Evolutionary conservation across 2,113 vertebrate genomes (phyloP).

Genomic region (Nyctereutes procyonoides): DNA sequence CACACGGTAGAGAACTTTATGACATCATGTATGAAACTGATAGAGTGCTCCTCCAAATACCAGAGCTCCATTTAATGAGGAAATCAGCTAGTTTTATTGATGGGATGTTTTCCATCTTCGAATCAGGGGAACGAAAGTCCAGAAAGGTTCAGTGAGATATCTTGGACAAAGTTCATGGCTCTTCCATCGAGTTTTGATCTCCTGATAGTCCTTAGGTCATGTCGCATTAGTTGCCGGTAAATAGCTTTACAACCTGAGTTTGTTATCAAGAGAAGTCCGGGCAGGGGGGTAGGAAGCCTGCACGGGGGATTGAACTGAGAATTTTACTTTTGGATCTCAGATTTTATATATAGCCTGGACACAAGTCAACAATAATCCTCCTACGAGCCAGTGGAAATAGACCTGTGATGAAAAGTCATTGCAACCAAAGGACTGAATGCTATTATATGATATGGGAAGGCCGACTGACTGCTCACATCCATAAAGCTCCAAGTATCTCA

Average conservation of each 20-base stretch:
- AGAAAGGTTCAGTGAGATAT: background rate
- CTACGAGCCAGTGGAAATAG: background rate
- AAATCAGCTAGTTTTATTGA: background rate
- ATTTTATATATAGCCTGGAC: background rate
- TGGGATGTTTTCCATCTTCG: constrained; percentile 25
- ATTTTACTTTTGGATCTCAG: constrained; percentile 16
- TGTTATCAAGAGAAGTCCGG: background rate
- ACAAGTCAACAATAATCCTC: background rate
- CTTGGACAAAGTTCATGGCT: background rate
- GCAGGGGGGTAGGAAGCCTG: background rate
- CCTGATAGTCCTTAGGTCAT: background rate
- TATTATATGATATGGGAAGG: background rate
- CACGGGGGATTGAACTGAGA: background rate
- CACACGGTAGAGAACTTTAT: background rate
- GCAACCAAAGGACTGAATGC: background rate
- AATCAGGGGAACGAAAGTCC: background rate
- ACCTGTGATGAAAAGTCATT: background rate
- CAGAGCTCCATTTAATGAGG: constrained; percentile 5
- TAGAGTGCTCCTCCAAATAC: background rate
- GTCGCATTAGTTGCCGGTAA: background rate
- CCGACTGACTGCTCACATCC: background rate
- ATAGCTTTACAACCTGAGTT: background rate
- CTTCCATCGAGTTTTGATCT: background rate
- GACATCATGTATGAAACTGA: background rate
- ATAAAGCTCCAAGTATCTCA: background rate